Evolutionary conservation across 2,113 vertebrate genomes (phyloP).

Genomic region (Thalassarche chlororhynchos): DNA sequence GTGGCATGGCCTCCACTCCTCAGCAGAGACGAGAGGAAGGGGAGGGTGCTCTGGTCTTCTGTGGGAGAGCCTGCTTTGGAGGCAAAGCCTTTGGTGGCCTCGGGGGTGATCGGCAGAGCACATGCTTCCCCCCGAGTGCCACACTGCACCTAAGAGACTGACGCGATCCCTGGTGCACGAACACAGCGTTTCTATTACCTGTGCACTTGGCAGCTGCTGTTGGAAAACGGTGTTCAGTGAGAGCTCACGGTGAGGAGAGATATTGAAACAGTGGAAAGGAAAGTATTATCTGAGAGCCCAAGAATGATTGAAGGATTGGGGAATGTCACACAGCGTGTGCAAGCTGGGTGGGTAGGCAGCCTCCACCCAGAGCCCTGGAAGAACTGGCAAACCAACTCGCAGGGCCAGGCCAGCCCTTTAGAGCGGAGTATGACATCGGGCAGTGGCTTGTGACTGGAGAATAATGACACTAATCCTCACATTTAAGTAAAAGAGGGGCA

Average conservation of each 20-base stretch:
- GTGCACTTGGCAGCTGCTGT: not conserved
- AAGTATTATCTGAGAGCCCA: not conserved
- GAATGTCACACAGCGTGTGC: not conserved
- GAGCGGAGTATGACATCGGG: not conserved
- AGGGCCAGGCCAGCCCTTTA: not conserved
- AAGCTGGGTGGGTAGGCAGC: not conserved
- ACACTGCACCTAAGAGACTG: not conserved
- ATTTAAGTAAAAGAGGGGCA: not conserved
- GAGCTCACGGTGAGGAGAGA: not conserved
- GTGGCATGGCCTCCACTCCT: not conserved
- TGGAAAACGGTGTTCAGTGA: not conserved
- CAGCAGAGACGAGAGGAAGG: not conserved
- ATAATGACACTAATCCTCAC: not conserved
- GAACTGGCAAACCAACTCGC: not conserved
- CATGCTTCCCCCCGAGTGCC: not conserved
- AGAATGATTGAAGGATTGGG: not conserved
- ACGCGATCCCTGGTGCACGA: fast-evolving
- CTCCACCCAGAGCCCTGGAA: not conserved
- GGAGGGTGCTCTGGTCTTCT: not conserved
- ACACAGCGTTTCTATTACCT: not conserved
- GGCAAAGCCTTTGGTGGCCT: not conserved
- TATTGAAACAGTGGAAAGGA: not conserved
- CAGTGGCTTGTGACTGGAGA: not conserved
- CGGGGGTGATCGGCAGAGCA: fast-evolving
- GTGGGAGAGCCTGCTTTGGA: not conserved